These are phyloP conservation scores for Megalops atlanticus DNA, from an alignment of 2,113 vertebrate genomes.

Conservation along the genomic window DNA sequence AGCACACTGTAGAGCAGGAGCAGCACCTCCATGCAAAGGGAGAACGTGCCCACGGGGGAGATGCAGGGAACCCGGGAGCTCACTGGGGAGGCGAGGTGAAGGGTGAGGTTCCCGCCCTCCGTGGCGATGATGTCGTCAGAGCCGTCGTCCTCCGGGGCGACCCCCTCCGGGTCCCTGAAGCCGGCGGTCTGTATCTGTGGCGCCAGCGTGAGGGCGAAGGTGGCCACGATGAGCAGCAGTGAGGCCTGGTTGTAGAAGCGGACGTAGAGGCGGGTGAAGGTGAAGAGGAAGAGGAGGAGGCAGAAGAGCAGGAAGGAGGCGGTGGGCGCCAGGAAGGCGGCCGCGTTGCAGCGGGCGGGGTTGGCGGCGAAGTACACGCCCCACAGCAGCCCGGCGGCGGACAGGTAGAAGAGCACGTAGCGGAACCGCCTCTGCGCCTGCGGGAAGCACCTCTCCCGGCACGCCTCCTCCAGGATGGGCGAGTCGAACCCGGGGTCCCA, in stretches of 20 bases:
- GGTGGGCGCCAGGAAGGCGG: constrained; percentile 77
- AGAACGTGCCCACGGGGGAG: constrained; percentile 93
- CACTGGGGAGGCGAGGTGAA: not conserved
- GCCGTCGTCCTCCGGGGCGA: not conserved
- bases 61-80: constrained; percentile 70
- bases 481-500: constrained; percentile 98
- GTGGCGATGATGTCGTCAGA: not conserved
- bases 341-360: constrained; percentile 66
- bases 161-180: constrained; percentile 55
- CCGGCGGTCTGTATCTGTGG: constrained; percentile 79
- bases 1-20: constrained; percentile 93
- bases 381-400: constrained; percentile 84
- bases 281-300: constrained; percentile 84
- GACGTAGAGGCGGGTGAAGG: constrained; percentile 84
- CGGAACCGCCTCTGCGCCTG: constrained; percentile 94
- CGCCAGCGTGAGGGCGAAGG: constrained; percentile 85
- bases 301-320: constrained; percentile 82
- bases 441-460: constrained; percentile 92
- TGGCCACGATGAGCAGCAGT: constrained; percentile 80
- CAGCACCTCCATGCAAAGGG: constrained; percentile 92
- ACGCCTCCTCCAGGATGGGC: constrained; percentile 90
- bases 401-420: constrained; percentile 90
- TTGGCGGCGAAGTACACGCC: constrained; percentile 84
- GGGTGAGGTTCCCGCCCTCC: not conserved
- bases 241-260: constrained; percentile 85